Conservation (phyloP, 2,797 vertebrate genomes). For the Macrochelys suwanniensis region DNA sequence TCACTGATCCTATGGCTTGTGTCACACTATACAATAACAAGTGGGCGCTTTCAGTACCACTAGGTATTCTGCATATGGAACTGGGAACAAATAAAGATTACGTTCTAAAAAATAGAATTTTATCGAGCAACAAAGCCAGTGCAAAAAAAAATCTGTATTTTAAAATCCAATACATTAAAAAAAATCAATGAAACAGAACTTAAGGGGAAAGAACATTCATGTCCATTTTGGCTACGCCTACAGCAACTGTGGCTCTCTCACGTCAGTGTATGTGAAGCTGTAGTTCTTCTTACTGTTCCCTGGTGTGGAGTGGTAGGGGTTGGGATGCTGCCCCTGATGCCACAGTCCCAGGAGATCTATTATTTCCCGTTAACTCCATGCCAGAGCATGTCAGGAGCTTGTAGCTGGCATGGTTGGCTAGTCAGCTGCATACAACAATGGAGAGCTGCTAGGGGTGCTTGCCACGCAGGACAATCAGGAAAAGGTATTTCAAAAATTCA, state of each 20-base stretch:
- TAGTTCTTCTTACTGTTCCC: neutral
- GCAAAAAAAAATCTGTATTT: neutral
- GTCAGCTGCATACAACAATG: neutral
- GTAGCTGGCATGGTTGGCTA: neutral
- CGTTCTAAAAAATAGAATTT: neutral
- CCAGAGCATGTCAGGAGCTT: neutral
- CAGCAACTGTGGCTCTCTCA: too few relatives aligned
- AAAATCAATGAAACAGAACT: neutral
- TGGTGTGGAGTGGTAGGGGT: neutral
- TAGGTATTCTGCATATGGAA: neutral
- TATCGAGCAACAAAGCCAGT: neutral
- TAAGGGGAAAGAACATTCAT: neutral
- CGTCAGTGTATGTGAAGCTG: neutral
- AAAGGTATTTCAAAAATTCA: too few relatives aligned
- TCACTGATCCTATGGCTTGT: neutral
- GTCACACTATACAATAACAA: neutral
- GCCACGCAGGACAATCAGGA: too few relatives aligned
- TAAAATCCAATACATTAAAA: neutral
- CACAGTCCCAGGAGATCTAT: neutral
- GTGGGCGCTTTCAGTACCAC: neutral
- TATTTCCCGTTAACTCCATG: neutral
- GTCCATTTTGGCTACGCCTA: neutral
- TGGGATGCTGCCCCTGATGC: neutral
- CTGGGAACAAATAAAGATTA: neutral
- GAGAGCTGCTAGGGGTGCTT: neutral